Evolutionary conservation across 2,113 vertebrate species (phyloP).

Genomic region (Rhea americana): DNA sequence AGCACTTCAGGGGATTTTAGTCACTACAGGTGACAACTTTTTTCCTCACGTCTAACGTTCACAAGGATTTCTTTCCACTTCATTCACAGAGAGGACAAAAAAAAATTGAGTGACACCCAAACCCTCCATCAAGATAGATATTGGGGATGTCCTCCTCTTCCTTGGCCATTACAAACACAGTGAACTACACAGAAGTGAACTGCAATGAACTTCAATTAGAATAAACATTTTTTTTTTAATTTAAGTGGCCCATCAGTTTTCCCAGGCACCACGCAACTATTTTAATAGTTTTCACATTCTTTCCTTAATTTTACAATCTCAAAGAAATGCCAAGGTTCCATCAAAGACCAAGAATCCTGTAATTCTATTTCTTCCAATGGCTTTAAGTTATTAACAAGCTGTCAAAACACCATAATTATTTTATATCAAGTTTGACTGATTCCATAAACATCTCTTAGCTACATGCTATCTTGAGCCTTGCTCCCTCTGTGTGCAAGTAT

Average conservation of each 20-base stretch:
- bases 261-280: constrained; percentile 25
- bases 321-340: constrained; percentile 66
- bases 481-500: constrained; percentile 17
- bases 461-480: neutral
- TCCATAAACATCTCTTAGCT: constrained; percentile 62
- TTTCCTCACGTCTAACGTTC: constrained; percentile 40
- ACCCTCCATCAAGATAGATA: neutral
- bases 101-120: neutral
- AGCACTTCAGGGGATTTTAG: constrained; percentile 74
- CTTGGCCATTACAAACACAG: neutral
- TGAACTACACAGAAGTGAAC: neutral
- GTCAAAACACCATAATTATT: constrained; percentile 74
- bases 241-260: constrained; percentile 53
- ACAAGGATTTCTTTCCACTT: constrained; percentile 51
- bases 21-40: constrained; percentile 73
- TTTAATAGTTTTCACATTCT: constrained; percentile 66
- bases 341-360: constrained; percentile 28
- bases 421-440: constrained; percentile 64
- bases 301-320: constrained; percentile 65
- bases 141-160: neutral
- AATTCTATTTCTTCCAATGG: constrained; percentile 62
- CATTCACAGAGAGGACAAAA: constrained; percentile 26
- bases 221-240: constrained; percentile 26
- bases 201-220: neutral
- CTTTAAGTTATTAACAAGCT: constrained; percentile 69